A percentile compares a stretch with the other conserved stretches of the same genome.
phyloP scores from a whole-genome alignment of 1,140 invertebrate species.

The Eupristina koningsbergeri region DNA sequence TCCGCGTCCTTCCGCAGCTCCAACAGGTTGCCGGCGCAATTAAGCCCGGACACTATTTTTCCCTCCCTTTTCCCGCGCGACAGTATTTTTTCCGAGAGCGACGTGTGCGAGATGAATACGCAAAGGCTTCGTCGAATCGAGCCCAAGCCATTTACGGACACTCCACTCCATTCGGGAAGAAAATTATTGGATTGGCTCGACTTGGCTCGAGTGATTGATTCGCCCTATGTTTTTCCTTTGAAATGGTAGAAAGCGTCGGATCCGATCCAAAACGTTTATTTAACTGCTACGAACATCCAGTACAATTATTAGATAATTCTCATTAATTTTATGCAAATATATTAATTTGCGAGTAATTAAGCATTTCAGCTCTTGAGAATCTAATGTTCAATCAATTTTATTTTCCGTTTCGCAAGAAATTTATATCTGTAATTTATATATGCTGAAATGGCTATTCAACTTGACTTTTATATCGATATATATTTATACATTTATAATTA shows the following conservation, averaged over 20 bases:
- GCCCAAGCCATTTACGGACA: slow-evolving; percentile 7
- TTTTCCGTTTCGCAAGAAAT: too few species aligned
- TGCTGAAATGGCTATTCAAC: too few species aligned
- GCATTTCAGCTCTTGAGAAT: too few species aligned
- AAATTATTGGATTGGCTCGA: background rate
- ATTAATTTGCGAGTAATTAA: too few species aligned
- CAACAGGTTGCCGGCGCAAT: slow-evolving; percentile 50
- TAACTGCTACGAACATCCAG: background rate
- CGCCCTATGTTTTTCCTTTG: background rate
- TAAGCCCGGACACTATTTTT: slow-evolving; percentile 41
- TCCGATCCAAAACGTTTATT: background rate
- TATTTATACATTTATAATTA: too few species aligned
- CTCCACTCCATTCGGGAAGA: background rate
- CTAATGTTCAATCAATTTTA: too few species aligned
- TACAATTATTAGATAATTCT: background rate
- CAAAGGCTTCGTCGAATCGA: slow-evolving; percentile 8
- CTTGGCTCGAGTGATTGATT: background rate
- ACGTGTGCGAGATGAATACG: slow-evolving; percentile 35
- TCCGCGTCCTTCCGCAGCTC: background rate
- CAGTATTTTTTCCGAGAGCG: slow-evolving; percentile 30
- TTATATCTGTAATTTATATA: too few species aligned
- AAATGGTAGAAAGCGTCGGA: too few species aligned
- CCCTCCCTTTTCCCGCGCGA: slow-evolving; percentile 1
- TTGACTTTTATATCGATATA: too few species aligned
- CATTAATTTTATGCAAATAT: too few species aligned